Conservation (phyloP, 1,140 invertebrate species). For the Maconellicoccus hirsutus region DNA sequence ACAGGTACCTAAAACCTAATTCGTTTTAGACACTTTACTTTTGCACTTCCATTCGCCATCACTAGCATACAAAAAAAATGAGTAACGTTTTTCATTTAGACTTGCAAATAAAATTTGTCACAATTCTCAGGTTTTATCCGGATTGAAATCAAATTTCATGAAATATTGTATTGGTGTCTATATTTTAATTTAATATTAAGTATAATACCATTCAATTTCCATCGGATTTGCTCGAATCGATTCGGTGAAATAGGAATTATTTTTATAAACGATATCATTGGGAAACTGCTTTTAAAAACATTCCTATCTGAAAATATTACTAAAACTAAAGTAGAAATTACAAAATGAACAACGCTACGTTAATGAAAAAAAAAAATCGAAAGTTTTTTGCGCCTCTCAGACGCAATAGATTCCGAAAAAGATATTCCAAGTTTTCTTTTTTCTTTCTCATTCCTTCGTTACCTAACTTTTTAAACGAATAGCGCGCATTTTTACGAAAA, state of each 20-base stretch:
- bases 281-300: neutral
- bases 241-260: neutral
- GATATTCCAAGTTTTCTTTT: neutral
- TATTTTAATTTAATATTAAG: neutral
- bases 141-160: too few relatives aligned
- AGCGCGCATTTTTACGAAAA: neutral
- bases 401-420: neutral
- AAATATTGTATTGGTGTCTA: too few relatives aligned
- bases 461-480: constrained; percentile 4
- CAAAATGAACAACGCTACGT: neutral
- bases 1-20: too few relatives aligned
- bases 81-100: too few relatives aligned
- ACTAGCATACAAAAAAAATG: too few relatives aligned
- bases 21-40: too few relatives aligned
- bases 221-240: neutral
- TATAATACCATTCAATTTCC: neutral
- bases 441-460: neutral
- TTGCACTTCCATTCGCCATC: too few relatives aligned
- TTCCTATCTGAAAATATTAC: neutral
- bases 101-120: too few relatives aligned
- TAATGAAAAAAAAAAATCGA: neutral
- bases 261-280: neutral
- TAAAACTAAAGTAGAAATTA: neutral
- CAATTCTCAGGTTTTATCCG: too few relatives aligned
- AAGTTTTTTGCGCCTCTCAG: neutral